A percentile compares a stretch with the other conserved stretches of the same genome.
These are phyloP conservation scores for Drosophila tani DNA, from an alignment of 1,140 invertebrate genomes.

Conservation along the genomic window DNA sequence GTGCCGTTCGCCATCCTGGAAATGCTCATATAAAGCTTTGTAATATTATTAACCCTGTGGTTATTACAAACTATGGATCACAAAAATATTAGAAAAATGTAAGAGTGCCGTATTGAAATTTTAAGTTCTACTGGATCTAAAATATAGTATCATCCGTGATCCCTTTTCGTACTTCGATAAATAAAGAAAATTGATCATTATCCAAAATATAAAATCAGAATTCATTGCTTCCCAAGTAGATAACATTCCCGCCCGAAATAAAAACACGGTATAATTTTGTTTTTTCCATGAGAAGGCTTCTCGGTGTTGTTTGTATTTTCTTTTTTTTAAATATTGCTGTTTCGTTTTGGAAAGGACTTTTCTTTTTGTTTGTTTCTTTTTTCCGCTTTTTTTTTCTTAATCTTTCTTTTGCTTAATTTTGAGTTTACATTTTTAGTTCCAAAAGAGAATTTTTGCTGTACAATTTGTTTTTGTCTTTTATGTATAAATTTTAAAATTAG, in stretches of 20 bases:
- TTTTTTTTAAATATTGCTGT: constrained; percentile 72
- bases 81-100: too few relatives aligned
- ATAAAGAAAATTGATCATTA: too few relatives aligned
- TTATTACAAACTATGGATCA: too few relatives aligned
- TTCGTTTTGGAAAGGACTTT: constrained; percentile 54
- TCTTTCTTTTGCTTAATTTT: constrained; percentile 63
- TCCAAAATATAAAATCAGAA: too few relatives aligned
- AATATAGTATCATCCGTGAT: too few relatives aligned
- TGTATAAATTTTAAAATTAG: constrained; percentile 65
- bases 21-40: too few relatives aligned
- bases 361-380: constrained; percentile 54
- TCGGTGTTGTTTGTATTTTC: constrained; percentile 73
- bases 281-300: constrained; percentile 77
- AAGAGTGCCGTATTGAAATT: too few relatives aligned
- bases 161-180: too few relatives aligned
- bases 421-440: constrained; percentile 50
- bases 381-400: constrained; percentile 25
- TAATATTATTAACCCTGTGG: too few relatives aligned
- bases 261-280: constrained; percentile 29
- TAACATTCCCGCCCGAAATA: not conserved
- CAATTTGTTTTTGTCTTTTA: constrained; percentile 43
- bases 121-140: too few relatives aligned
- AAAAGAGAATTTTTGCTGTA: constrained; percentile 58
- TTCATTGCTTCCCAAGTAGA: too few relatives aligned
- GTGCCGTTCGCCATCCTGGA: too few relatives aligned